Evolutionary conservation across 2,888 invertebrate species (phyloP), one percentile per base, ranked within the genome.

Genomic region (Lasioglossum lativentre): DNA sequence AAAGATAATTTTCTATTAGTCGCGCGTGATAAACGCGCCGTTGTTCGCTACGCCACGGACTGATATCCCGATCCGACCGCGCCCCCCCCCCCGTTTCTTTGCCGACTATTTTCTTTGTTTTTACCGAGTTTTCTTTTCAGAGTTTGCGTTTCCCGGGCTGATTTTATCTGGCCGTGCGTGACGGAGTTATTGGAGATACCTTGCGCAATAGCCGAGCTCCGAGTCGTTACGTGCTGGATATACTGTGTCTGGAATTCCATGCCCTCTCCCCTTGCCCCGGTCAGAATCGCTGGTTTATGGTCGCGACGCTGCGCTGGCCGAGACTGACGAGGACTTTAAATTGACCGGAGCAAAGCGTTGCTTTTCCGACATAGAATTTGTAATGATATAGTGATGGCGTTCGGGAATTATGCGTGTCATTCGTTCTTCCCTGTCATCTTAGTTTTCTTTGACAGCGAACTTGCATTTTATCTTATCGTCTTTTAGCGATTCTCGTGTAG

Each of bases 1-100:
- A 89, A 86, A 90, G 90, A 90, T 90, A 88, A 90, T 90, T 90
- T 90, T 90, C 90, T 90, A 90, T 90, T 90, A 90, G 90, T 89
- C 85, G 85, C 86, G 90, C 89, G 88, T 89, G 90, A 90, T 89
- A 90, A 90, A 90, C 90, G 89, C 90, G 83, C 88, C 86, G 88
- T 89, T 89, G 86, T 89, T 89, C 70, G 4, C 77, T 68, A 42
- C 75, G 70, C 70, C 76, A 34, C 70, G 76, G 73, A 59, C 77
- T 73, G 83, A 89, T 87, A 89, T 56, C 85, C 63, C 59, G 80
- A 70, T 16, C 12, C 19, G 16, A 16, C 34, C 19, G 16, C 34
- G 8, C 19, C 63, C 63, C 63, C 34, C 27, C 16, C 45, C 68
- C 8, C 45, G 23, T 73, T 52, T 52, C 75, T 45, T 42, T 19